A percentile compares a stretch with the other conserved stretches of the same genome.
Conservation (phyloP, 1,140 invertebrate species). For the Rhopalosiphum padi region DNA sequence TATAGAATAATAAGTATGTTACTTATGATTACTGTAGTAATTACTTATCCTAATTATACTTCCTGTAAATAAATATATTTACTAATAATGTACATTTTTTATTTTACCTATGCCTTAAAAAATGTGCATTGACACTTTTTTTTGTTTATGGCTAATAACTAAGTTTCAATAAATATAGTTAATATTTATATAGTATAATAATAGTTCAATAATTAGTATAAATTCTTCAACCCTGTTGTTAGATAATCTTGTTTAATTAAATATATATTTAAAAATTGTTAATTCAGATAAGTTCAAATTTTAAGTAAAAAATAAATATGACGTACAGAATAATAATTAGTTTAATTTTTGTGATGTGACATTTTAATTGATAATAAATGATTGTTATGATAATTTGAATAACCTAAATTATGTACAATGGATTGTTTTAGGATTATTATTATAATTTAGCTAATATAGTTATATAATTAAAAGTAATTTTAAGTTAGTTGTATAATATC, state of each 20-base stretch:
- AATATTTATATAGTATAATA: too few relatives aligned
- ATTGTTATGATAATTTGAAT: too few relatives aligned
- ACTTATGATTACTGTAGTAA: background rate
- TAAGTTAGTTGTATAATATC: background rate
- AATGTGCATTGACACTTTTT: background rate
- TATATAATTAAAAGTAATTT: background rate
- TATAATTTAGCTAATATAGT: background rate
- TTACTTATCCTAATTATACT: background rate
- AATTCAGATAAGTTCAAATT: too few relatives aligned
- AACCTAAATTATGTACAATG: background rate
- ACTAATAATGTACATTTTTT: background rate
- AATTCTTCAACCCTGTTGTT: background rate
- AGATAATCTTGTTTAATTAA: background rate
- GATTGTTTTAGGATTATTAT: background rate
- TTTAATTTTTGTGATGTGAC: background rate
- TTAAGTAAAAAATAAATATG: background rate
- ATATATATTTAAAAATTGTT: background rate
- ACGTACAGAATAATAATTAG: background rate
- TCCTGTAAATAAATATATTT: background rate
- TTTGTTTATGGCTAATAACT: too few relatives aligned
- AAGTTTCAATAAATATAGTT: too few relatives aligned
- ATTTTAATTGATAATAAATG: background rate
- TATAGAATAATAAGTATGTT: background rate
- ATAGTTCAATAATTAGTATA: background rate
- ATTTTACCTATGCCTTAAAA: background rate